Evolutionary conservation across 2,888 invertebrate species (phyloP).

Genomic region (Rutpela maculata): DNA sequence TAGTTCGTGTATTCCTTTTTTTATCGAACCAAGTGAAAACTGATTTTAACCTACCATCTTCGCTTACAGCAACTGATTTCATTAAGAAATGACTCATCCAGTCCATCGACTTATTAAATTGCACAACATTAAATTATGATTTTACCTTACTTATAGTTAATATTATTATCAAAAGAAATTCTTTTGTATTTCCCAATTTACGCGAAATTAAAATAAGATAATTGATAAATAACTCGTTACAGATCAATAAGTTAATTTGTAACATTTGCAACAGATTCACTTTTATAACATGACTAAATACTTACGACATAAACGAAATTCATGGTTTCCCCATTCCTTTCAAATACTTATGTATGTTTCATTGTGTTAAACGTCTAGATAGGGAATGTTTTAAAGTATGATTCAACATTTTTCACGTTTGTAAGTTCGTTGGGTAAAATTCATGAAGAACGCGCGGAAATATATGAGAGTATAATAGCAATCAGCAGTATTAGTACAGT

Average conservation of each 20-base stretch:
- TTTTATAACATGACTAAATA: conserved; percentile 2
- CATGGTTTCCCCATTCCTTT: not conserved
- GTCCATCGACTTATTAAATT: not conserved
- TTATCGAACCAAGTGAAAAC: no score
- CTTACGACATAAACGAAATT: not conserved
- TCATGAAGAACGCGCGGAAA: not conserved
- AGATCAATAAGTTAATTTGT: not conserved
- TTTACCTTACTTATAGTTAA: not conserved
- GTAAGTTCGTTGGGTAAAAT: not conserved
- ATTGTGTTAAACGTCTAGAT: not conserved
- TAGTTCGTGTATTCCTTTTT: no score
- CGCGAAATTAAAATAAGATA: not conserved
- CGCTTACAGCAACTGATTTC: not conserved
- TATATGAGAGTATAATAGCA: conserved; percentile 9
- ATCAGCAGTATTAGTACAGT: not conserved
- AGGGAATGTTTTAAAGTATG: conserved; percentile 17
- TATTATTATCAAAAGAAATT: not conserved
- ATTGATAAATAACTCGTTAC: not conserved
- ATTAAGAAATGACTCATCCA: not conserved
- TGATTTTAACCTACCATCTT: not conserved
- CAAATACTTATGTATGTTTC: not conserved
- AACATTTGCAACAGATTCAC: conserved; percentile 4
- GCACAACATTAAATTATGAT: not conserved
- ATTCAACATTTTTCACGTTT: conserved; percentile 17
- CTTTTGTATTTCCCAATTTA: not conserved